phyloP scores from a whole-genome alignment of 1,140 invertebrate genomes.

The Drosophila carrolli region DNA sequence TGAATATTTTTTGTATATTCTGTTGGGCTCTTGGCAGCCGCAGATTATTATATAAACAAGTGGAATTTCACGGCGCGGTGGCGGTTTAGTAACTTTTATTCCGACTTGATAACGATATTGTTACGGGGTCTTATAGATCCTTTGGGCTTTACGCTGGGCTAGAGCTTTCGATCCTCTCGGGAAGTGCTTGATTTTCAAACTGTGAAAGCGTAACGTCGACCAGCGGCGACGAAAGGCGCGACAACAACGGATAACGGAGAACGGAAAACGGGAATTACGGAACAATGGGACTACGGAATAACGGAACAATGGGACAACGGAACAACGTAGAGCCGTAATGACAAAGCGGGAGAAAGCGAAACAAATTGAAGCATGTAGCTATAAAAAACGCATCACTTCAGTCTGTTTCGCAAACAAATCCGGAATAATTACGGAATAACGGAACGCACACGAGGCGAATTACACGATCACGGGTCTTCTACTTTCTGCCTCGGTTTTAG shows the following conservation, averaged over 20 bases:
- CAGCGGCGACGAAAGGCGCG: constrained; percentile 67
- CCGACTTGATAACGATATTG: constrained; percentile 7
- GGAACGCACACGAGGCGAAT: constrained; percentile 78
- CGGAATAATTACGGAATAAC: constrained; percentile 54
- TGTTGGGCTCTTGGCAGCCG: constrained; percentile 44
- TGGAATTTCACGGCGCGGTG: constrained; percentile 39
- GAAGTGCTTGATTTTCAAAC: constrained; percentile 62
- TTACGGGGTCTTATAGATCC: constrained; percentile 2
- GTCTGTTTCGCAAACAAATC: constrained; percentile 63
- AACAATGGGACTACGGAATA: constrained; percentile 35
- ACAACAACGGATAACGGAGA: constrained; percentile 55
- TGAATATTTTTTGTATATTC: constrained; percentile 42
- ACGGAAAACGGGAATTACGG: constrained; percentile 50
- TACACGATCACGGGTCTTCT: constrained; percentile 78
- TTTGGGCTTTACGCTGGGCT: constrained; percentile 2
- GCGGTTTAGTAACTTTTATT: constrained; percentile 20
- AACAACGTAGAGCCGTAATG: constrained; percentile 33
- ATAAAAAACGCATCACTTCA: constrained; percentile 69
- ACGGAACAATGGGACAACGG: constrained; percentile 48
- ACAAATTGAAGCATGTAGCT: constrained; percentile 65
- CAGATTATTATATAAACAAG: constrained; percentile 53
- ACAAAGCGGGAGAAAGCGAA: constrained; percentile 48
- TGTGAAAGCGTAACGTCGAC: constrained; percentile 48
- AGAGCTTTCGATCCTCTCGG: constrained; percentile 32
- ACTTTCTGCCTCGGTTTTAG: constrained; percentile 61